Percentiles rank a stretch among this genome's conserved stretches.
Evolutionary conservation across 2,888 invertebrate genomes (phyloP).

Genomic region (Pharmacophagus antenor): DNA sequence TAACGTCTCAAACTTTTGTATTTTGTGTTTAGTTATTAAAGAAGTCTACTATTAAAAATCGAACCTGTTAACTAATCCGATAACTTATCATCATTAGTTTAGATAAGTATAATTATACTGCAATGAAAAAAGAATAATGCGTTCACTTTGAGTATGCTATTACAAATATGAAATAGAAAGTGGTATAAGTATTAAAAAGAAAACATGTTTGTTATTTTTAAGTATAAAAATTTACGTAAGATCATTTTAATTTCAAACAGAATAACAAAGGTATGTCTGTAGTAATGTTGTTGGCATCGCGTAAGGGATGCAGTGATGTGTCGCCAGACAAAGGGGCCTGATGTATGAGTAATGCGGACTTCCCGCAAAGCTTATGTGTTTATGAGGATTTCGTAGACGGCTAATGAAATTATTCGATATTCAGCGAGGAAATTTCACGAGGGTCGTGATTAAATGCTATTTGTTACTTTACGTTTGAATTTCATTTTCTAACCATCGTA

Average conservation of each 20-base stretch:
- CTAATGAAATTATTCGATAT: constrained; percentile 70
- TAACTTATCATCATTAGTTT: no score
- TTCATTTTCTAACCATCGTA: constrained; percentile 47
- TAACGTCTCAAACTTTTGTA: no score
- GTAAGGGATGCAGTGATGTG: constrained; percentile 46
- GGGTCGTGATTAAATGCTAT: constrained; percentile 61
- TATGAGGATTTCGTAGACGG: constrained; percentile 49
- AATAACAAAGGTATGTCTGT: constrained; percentile 14
- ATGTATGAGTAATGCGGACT: constrained; percentile 70
- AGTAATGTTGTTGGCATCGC: constrained; percentile 36
- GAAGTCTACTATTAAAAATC: no score
- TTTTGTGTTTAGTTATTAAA: no score
- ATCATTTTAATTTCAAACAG: constrained; percentile 6
- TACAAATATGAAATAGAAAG: no score
- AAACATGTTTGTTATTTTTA: no score
- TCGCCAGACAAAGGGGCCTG: constrained; percentile 64
- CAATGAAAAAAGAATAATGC: no score
- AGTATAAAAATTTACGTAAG: neutral
- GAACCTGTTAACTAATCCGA: no score
- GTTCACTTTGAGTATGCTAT: no score
- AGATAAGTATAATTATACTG: no score
- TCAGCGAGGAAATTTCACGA: constrained; percentile 42
- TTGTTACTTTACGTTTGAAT: constrained; percentile 56
- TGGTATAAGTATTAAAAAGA: no score
- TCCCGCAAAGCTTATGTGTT: constrained; percentile 46